Base-by-base conservation (phyloP, 2,797 vertebrate genomes). In the Tokudaia muenninki region DNA sequence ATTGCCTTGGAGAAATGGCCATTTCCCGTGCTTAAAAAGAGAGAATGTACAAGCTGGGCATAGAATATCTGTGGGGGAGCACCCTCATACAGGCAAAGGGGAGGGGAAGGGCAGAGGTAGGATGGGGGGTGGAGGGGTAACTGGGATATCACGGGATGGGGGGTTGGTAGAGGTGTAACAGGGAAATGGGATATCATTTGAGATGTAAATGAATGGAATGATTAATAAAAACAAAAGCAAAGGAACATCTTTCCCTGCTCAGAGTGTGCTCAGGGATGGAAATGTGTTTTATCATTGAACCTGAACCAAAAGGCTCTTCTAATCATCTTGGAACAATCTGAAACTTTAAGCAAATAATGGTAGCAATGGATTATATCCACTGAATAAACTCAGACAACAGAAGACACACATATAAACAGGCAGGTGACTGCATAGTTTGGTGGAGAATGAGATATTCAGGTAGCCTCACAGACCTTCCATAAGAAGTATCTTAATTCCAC, bases 1-100 rank as follows among this genome's bases (percentile, higher is more conserved):
- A 77, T 70, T 16, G 9, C 37, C n/a, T 57, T 70, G 26, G 55
- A 92, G 24, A 59, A 74, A 94, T 44, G 3, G 10, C 7, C 19
- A 0, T 37, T 41, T 83, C 34, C 44, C 34, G 0, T 9, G 3
- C 24, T 11, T 1, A 4, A 0, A 14, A 74, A 88, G 50, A 80
- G 47, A 84, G 55, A 77, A 79, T 22, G 61, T 24, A 10, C 8
- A 79, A 83, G 34, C 3, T 75, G 63, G 75, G 12, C 31, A 37
- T 21, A 17, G 16, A 72, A 5, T 31, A 41, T 41, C 41, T 29
- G 52, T 52, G 52, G 52, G 50, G 52, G 52, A 52, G 11, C 52
- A 52, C 52, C 52, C 1, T 13, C 52, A 52, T 52, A 52, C 12
- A 52, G 52, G 52, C 11, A 52, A 52, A 52, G 50, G 50, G 11